A percentile compares a stretch with the other conserved stretches of the same genome.
Evolutionary conservation across 2,113 vertebrate species (phyloP).

Genomic region (Cavia aperea): DNA sequence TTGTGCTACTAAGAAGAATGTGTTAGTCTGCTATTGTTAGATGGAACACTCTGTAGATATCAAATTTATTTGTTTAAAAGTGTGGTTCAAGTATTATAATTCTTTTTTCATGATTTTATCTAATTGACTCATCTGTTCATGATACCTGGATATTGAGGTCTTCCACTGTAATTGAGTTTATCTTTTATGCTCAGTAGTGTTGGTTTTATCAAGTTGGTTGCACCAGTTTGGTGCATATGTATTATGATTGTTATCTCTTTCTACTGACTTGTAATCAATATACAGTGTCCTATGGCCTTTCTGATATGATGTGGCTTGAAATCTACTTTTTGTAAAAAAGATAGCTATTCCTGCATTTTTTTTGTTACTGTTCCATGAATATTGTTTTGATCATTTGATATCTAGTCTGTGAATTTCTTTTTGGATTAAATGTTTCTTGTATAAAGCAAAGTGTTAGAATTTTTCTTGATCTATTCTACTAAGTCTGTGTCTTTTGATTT

Average conservation of each 20-base stretch:
- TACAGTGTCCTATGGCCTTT: neutral
- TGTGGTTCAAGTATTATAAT: neutral
- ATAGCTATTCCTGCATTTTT: neutral
- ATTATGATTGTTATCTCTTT: neutral
- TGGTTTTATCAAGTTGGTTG: neutral
- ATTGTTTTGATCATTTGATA: neutral
- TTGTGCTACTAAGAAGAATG: neutral
- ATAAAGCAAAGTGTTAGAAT: neutral
- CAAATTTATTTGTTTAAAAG: neutral
- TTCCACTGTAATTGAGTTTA: neutral
- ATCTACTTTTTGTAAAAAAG: neutral
- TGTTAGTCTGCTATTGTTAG: neutral
- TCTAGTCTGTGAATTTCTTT: neutral
- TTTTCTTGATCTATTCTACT: neutral
- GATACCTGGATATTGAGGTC: neutral
- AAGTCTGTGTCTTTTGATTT: neutral
- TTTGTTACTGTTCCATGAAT: neutral
- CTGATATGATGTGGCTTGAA: neutral
- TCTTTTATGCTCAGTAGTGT: neutral
- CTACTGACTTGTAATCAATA: neutral
- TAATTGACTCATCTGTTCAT: neutral
- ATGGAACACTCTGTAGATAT: neutral
- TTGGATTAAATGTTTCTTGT: neutral
- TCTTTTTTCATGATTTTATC: neutral
- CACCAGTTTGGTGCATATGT: neutral